phyloP scores from a whole-genome alignment of 1,140 invertebrate species.

The Dreissena polymorpha region DNA sequence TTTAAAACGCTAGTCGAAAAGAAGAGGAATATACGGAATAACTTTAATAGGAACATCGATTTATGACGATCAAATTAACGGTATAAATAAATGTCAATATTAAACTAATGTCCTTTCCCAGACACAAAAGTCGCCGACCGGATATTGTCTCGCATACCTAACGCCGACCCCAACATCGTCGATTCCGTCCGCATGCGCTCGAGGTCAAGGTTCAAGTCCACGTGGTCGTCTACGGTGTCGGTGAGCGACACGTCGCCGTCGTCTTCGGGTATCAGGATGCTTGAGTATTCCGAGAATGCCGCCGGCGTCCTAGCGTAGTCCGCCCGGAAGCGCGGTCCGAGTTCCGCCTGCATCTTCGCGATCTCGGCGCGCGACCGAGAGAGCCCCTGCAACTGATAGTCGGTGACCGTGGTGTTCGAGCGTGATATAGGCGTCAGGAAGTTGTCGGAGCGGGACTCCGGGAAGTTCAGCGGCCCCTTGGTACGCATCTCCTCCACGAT shows the following conservation, averaged over 20 bases:
- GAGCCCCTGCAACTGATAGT: conserved; percentile 33
- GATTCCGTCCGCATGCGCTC: conserved; percentile 42
- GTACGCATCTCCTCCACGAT: conserved; percentile 55
- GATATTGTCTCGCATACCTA: conserved; percentile 41
- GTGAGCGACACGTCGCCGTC: conserved; percentile 47
- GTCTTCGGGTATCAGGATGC: conserved; percentile 49
- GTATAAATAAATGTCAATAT: too few relatives aligned
- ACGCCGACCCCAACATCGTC: conserved; percentile 41
- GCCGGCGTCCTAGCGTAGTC: conserved; percentile 51
- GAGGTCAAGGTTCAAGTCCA: conserved; percentile 36
- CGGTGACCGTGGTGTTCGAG: not conserved
- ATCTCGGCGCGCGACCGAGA: conserved; percentile 44
- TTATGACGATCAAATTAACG: too few relatives aligned
- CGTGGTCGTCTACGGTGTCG: conserved; percentile 25
- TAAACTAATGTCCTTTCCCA: not conserved
- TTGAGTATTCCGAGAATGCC: conserved; percentile 45
- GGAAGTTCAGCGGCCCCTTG: conserved; percentile 42
- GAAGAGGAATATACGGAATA: too few relatives aligned
- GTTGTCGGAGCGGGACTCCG: conserved; percentile 43
- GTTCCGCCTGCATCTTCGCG: conserved; percentile 24
- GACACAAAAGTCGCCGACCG: conserved; percentile 44
- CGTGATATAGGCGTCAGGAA: conserved; percentile 23
- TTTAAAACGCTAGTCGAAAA: too few relatives aligned
- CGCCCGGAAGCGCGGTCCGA: conserved; percentile 41
- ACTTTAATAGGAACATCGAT: too few relatives aligned